Evolutionary conservation across 2,797 vertebrate species (phyloP).

Genomic region (Ictinia mississippiensis): DNA sequence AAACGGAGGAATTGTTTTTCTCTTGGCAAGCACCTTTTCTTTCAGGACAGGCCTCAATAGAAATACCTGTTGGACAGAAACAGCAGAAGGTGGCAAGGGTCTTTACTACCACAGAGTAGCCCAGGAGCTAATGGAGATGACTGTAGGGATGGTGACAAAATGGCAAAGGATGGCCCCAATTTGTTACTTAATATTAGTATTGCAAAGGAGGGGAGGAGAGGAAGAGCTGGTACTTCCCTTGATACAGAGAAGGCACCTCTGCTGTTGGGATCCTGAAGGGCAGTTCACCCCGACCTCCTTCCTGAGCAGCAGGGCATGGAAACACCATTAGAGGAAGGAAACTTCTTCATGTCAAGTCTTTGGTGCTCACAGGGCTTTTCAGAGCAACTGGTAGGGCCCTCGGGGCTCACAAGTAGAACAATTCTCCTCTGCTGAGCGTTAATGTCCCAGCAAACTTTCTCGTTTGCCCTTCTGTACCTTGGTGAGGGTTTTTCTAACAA

Average conservation of each 20-base stretch:
- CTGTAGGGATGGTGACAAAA: background rate
- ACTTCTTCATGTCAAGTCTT: background rate
- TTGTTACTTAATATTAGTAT: background rate
- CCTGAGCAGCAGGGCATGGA: background rate
- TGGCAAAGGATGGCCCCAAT: background rate
- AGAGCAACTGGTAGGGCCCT: background rate
- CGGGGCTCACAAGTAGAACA: background rate
- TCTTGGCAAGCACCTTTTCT: background rate
- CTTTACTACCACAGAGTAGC: background rate
- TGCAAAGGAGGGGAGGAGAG: background rate
- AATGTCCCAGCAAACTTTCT: background rate
- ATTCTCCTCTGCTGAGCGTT: background rate
- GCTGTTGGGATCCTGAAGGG: background rate
- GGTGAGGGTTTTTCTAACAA: background rate
- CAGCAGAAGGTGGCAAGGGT: background rate
- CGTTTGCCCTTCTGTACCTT: background rate
- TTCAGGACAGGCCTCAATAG: background rate
- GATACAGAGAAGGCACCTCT: background rate
- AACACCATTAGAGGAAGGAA: background rate
- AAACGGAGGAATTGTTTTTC: background rate
- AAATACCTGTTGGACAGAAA: background rate
- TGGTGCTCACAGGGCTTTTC: background rate
- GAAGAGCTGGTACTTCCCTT: background rate
- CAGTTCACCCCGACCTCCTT: background rate
- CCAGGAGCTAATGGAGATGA: background rate